Conservation (phyloP, 1,140 invertebrate species). For the Megalopta genalis region DNA sequence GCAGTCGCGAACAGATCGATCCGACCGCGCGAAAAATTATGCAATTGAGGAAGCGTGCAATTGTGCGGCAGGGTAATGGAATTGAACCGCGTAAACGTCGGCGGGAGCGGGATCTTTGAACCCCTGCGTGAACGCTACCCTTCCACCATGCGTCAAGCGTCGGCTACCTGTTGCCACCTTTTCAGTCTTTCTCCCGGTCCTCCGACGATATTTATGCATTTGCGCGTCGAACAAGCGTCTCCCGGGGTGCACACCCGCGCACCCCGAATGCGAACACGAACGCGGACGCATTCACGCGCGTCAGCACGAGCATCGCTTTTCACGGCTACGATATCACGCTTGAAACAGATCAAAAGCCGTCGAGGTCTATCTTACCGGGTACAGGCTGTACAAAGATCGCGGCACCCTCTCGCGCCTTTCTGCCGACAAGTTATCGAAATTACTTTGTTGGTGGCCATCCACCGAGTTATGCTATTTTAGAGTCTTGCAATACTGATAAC, state of each 20-base stretch:
- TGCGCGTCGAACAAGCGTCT: conserved; percentile 6
- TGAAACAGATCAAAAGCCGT: conserved; percentile 29
- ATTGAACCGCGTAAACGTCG: too few relatives aligned
- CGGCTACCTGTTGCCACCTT: conserved; percentile 44
- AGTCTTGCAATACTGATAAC: too few relatives aligned
- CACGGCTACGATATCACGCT: not conserved
- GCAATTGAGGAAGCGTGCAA: too few relatives aligned
- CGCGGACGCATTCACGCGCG: conserved; percentile 3
- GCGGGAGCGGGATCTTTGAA: not conserved
- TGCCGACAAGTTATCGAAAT: too few relatives aligned
- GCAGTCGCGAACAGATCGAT: too few relatives aligned
- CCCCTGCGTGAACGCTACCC: conserved; percentile 6
- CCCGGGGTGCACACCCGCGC: not conserved
- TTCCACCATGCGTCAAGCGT: conserved; percentile 1
- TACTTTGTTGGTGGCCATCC: too few relatives aligned
- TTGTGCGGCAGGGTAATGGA: too few relatives aligned
- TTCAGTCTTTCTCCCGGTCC: conserved; percentile 6
- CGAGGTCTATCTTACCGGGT: not conserved
- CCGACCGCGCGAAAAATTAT: too few relatives aligned
- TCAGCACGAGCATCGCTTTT: conserved; percentile 8
- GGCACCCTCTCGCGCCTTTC: too few relatives aligned
- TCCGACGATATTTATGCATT: conserved; percentile 25
- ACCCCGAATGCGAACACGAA: not conserved
- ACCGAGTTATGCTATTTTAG: too few relatives aligned
- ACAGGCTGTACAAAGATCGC: too few relatives aligned